phyloP scores from a whole-genome alignment of 1,140 invertebrate genomes.

The Drosophila lini region DNA sequence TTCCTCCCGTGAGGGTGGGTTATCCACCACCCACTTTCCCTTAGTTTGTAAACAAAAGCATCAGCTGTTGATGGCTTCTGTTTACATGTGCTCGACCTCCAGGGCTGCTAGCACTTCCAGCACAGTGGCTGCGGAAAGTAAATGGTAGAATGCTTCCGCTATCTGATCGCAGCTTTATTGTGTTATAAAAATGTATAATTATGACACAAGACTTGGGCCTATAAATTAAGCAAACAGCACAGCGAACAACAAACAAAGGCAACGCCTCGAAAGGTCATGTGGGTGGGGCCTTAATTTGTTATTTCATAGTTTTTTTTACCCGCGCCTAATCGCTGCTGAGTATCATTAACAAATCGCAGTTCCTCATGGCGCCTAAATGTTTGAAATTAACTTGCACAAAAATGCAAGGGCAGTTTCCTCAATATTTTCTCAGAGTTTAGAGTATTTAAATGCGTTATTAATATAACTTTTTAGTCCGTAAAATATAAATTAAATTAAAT shows the following conservation, averaged over 20 bases:
- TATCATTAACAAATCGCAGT: conserved; percentile 58
- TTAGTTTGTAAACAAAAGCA: conserved; percentile 74
- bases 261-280: conserved; percentile 64
- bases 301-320: conserved; percentile 21
- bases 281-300: conserved; percentile 45
- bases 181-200: conserved; percentile 53
- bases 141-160: conserved; percentile 37
- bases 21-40: background rate
- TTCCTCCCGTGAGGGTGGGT: conserved; percentile 10
- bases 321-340: conserved; percentile 43
- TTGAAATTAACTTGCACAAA: conserved; percentile 22
- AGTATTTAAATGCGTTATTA: background rate
- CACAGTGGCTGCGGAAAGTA: conserved; percentile 64
- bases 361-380: conserved; percentile 61
- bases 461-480: background rate
- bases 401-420: background rate
- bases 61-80: conserved; percentile 66
- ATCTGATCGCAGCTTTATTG: conserved; percentile 35
- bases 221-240: conserved; percentile 47
- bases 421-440: background rate
- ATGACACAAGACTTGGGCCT: conserved; percentile 57
- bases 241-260: conserved; percentile 15
- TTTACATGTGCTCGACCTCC: conserved; percentile 48
- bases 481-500: background rate
- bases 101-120: conserved; percentile 29